Conservation (phyloP, 2,113 vertebrate genomes). For the Stomatorhinus ivindoensis region DNA sequence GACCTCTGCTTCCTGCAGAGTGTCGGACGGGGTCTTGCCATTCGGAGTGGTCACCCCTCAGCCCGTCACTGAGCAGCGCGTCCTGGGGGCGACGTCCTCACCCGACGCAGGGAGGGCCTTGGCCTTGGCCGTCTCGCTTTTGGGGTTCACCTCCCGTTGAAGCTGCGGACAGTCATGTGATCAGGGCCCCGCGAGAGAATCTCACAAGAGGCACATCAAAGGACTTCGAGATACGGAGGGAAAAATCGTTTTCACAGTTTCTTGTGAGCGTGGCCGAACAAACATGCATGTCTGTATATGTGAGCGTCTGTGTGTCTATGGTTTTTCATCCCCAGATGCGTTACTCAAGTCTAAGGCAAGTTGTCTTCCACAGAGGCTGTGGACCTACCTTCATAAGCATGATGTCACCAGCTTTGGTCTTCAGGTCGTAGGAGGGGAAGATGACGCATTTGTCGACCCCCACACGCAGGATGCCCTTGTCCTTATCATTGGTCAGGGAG, state of each 20-base stretch:
- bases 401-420: constrained; percentile 33
- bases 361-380: neutral
- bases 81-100: constrained; percentile 19
- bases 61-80: constrained; percentile 32
- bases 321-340: neutral
- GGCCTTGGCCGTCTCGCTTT: constrained; percentile 17
- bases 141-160: constrained; percentile 19
- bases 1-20: constrained; percentile 33
- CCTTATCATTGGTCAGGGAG: constrained; percentile 25
- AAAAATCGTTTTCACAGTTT: neutral
- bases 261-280: neutral
- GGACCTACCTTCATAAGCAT: constrained; percentile 37
- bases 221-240: neutral
- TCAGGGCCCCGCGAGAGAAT: neutral
- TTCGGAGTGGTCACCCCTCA: constrained; percentile 24
- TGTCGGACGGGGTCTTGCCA: fast-evolving
- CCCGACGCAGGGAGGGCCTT: constrained; percentile 16
- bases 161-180: constrained; percentile 20
- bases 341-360: neutral
- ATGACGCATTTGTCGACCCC: neutral
- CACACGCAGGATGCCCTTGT: constrained; percentile 18
- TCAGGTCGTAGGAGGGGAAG: neutral
- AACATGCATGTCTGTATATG: neutral
- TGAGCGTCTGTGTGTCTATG: neutral
- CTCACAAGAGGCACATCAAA: neutral